A percentile compares a stretch with the other conserved stretches of the same genome.
Evolutionary conservation across 2,113 vertebrate species (phyloP).

Genomic region (Mustela nigripes): DNA sequence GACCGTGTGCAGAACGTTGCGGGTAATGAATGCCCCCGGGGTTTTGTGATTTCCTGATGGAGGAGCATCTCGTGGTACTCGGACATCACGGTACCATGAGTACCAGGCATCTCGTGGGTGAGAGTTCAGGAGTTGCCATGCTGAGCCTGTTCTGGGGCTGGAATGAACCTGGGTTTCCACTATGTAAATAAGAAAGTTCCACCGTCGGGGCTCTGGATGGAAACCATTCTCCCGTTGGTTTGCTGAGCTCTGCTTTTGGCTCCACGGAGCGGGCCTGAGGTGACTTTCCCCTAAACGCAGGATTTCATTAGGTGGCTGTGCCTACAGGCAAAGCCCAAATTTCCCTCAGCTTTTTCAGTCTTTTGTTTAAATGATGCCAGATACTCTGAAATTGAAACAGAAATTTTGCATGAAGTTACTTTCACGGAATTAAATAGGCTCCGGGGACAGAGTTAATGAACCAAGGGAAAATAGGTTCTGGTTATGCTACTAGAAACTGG

Average conservation of each 20-base stretch:
- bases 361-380: neutral
- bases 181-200: neutral
- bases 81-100: no score
- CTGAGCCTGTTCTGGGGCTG: neutral
- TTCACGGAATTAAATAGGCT: neutral
- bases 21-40: neutral
- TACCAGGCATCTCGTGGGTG: neutral
- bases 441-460: neutral
- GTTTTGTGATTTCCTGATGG: neutral
- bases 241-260: neutral
- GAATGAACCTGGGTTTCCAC: neutral
- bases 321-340: neutral
- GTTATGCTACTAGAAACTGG: neutral
- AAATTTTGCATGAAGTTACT: neutral
- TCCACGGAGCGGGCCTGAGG: neutral
- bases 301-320: neutral
- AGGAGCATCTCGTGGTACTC: neutral
- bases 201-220: neutral
- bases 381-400: neutral
- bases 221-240: neutral
- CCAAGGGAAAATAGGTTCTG: neutral
- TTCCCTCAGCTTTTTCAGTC: neutral
- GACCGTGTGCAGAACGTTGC: accelerated
- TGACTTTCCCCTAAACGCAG: neutral
- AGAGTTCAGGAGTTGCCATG: neutral